Evolutionary conservation across 1,140 invertebrate species (phyloP).

Genomic region (Lordiphosa mommai): DNA sequence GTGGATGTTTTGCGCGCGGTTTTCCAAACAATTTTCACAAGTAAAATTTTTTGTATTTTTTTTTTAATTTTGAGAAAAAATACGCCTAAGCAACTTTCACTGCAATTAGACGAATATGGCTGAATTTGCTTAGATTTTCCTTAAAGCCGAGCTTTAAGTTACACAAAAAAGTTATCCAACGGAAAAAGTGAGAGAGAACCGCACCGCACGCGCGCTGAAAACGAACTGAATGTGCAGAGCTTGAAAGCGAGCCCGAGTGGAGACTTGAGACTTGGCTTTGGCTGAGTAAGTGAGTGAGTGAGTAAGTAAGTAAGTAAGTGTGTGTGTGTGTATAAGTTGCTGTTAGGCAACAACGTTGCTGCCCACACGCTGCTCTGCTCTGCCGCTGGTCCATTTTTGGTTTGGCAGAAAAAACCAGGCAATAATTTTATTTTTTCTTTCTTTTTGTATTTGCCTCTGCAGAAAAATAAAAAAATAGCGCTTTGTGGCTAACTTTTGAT

Average conservation of each 20-base stretch:
- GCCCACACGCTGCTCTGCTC: conserved; percentile 61
- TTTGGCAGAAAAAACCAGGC: conserved; percentile 40
- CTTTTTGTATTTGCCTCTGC: conserved; percentile 40
- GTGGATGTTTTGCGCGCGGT: conserved; percentile 51
- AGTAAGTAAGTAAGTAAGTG: conserved; percentile 18
- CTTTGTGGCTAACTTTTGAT: conserved; percentile 59
- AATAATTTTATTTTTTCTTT: conserved; percentile 39
- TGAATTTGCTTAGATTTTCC: conserved; percentile 11
- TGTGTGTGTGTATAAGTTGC: conserved; percentile 36
- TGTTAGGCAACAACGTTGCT: conserved; percentile 73
- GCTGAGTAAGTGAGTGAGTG: conserved; percentile 1
- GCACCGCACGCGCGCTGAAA: conserved; percentile 78
- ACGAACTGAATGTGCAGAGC: conserved; percentile 69
- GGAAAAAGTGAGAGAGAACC: conserved; percentile 57
- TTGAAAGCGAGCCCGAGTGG: conserved; percentile 26
- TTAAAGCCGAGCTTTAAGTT: neutral
- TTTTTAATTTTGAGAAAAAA: neutral
- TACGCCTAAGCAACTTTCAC: conserved; percentile 58
- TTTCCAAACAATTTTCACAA: conserved; percentile 60
- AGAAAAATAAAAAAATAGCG: conserved; percentile 39
- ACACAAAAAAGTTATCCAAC: conserved; percentile 19
- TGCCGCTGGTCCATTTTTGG: conserved; percentile 71
- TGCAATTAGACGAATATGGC: conserved; percentile 51
- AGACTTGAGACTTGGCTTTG: conserved; percentile 46
- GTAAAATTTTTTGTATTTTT: conserved; percentile 56